A percentile compares a stretch with the other conserved stretches of the same genome.
These are phyloP conservation scores for Pseudomyrmex concolor DNA, from an alignment of 1,140 invertebrate genomes.

Conservation along the genomic window DNA sequence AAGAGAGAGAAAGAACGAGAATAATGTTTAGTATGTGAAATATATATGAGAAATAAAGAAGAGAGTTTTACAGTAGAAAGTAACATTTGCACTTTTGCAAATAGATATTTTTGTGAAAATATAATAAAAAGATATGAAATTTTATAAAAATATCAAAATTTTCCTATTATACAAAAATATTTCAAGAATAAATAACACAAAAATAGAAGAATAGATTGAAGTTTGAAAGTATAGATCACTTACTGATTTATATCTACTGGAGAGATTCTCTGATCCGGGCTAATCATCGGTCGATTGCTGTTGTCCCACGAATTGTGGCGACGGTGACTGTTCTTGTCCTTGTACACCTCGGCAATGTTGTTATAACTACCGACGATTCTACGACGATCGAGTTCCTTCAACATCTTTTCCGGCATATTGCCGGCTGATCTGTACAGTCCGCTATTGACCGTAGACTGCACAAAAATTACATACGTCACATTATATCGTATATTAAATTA, in stretches of 20 bases:
- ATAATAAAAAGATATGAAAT: too few relatives aligned
- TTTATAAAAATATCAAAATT: too few relatives aligned
- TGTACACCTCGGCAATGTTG: conserved; percentile 83
- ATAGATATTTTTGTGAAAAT: too few relatives aligned
- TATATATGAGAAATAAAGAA: too few relatives aligned
- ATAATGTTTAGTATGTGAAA: too few relatives aligned
- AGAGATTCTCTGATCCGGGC: conserved; percentile 73
- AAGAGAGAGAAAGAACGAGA: too few relatives aligned
- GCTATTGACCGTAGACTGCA: conserved; percentile 42
- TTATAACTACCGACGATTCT: conserved; percentile 85
- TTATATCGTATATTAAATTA: too few relatives aligned
- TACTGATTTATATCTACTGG: conserved; percentile 73
- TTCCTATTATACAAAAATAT: too few relatives aligned
- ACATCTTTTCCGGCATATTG: conserved; percentile 85
- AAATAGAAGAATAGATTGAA: neutral
- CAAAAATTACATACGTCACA: conserved; percentile 1
- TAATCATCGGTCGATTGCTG: conserved; percentile 75
- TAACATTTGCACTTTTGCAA: too few relatives aligned
- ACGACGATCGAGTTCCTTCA: conserved; percentile 87
- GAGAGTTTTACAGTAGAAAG: too few relatives aligned
- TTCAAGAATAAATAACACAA: too few relatives aligned
- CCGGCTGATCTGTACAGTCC: conserved; percentile 62
- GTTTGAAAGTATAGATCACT: neutral
- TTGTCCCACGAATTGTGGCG: conserved; percentile 84
- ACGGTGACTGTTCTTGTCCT: conserved; percentile 81